Percentiles rank a stretch among this genome's conserved stretches.
phyloP scores from a whole-genome alignment of 2,797 vertebrate species.

The Gymnothorax reevesii region DNA sequence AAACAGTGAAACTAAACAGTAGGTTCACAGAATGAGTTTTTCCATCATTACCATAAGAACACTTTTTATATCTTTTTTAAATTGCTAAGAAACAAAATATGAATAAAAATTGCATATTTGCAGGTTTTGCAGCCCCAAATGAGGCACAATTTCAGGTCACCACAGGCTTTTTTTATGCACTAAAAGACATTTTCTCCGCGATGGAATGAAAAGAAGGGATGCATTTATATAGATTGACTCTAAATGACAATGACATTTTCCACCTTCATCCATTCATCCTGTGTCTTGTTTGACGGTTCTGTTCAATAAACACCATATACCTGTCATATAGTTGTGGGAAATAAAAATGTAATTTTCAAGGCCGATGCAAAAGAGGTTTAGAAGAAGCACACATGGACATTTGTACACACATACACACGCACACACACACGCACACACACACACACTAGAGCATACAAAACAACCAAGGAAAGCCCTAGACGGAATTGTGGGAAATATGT shows the following conservation, averaged over 20 bases:
- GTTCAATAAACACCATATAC: not conserved
- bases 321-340: constrained; percentile 40
- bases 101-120: constrained; percentile 88
- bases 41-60: constrained; percentile 85
- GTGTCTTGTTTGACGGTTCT: not conserved
- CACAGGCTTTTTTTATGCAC: constrained; percentile 78
- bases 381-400: constrained; percentile 11
- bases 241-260: not conserved
- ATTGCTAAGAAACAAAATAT: constrained; percentile 81
- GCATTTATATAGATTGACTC: constrained; percentile 46
- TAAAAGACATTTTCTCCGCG: constrained; percentile 70
- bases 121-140: constrained; percentile 87
- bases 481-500: constrained; percentile 46
- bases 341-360: constrained; percentile 34
- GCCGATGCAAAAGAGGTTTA: constrained; percentile 35
- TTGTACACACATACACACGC: constrained; percentile 29
- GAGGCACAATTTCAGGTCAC: constrained; percentile 82
- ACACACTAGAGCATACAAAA: constrained; percentile 21
- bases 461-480: not conserved
- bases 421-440: constrained; percentile 25
- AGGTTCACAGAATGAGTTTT: constrained; percentile 69
- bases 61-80: constrained; percentile 79
- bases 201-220: constrained; percentile 56
- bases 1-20: constrained; percentile 67
- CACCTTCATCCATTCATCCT: not conserved